These are phyloP conservation scores for Oryzias curvinotus DNA, from an alignment of 2,113 vertebrate species.

Conservation along the genomic window DNA sequence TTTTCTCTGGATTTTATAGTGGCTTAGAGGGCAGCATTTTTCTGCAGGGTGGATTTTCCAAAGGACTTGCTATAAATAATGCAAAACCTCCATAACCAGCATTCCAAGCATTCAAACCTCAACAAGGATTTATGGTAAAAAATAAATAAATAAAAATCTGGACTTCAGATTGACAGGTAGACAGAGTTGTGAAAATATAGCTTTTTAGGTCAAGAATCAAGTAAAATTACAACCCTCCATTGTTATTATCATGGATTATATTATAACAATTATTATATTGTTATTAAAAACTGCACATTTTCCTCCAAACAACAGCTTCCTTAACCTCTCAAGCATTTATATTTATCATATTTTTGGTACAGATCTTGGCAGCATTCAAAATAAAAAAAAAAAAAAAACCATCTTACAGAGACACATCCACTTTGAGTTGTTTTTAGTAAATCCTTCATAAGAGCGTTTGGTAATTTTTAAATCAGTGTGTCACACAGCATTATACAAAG, in stretches of 20 bases:
- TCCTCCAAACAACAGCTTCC: too few species aligned
- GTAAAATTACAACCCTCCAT: too few species aligned
- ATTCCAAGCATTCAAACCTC: constrained; percentile 40
- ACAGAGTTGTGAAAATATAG: not conserved
- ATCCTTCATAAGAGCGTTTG: constrained; percentile 47
- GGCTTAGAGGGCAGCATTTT: constrained; percentile 43
- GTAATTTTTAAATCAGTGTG: constrained; percentile 48
- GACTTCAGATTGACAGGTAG: constrained; percentile 2
- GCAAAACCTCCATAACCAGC: constrained; percentile 39
- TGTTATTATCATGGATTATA: too few species aligned
- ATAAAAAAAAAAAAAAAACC: not conserved
- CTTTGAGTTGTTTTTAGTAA: constrained; percentile 56
- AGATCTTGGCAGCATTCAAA: not conserved
- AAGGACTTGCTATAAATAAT: constrained; percentile 37
- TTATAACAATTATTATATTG: too few species aligned
- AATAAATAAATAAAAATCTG: not conserved
- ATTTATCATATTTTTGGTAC: too few species aligned
- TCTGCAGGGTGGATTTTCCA: constrained; percentile 37
- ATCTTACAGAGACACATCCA: constrained; percentile 28
- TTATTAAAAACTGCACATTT: too few species aligned
- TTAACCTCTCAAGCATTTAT: too few species aligned
- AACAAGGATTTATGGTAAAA: constrained; percentile 18
- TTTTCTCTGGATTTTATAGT: constrained; percentile 34
- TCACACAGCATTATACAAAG: constrained; percentile 48
- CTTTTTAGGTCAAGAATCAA: too few species aligned